Conservation (phyloP, 1,140 invertebrate genomes). For the Drosophila kikkawai region DNA sequence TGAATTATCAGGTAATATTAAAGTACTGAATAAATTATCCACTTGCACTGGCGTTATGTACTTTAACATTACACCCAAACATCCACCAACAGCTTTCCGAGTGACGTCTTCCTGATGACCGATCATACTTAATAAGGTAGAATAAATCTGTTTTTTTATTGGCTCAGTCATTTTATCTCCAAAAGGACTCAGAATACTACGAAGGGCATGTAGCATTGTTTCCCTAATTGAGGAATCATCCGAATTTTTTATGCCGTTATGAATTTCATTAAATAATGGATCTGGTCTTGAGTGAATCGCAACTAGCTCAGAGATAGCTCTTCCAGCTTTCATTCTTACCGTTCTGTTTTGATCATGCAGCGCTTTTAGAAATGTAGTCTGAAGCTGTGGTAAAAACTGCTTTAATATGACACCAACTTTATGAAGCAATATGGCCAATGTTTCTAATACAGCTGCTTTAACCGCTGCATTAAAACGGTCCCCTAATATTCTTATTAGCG, state of each 20-base stretch:
- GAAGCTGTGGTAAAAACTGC: slow-evolving; percentile 98
- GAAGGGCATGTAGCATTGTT: slow-evolving; percentile 95
- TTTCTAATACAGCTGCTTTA: slow-evolving; percentile 98
- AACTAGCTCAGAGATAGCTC: slow-evolving; percentile 94
- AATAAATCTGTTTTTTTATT: slow-evolving; percentile 91
- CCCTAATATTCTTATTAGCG: slow-evolving; percentile 98
- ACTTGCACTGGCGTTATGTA: slow-evolving; percentile 92
- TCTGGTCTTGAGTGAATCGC: slow-evolving; percentile 95
- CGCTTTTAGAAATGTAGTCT: slow-evolving; percentile 98
- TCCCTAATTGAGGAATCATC: slow-evolving; percentile 95
- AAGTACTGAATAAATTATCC: slow-evolving; percentile 90
- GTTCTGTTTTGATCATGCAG: slow-evolving; percentile 94
- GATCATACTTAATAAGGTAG: slow-evolving; percentile 89
- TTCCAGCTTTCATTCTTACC: slow-evolving; percentile 95
- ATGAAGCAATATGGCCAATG: slow-evolving; percentile 94
- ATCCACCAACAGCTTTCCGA: slow-evolving; percentile 92
- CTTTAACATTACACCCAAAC: slow-evolving; percentile 93
- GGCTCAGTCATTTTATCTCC: slow-evolving; percentile 95
- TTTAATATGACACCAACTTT: slow-evolving; percentile 97
- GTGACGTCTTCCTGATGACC: slow-evolving; percentile 92
- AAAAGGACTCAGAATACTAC: slow-evolving; percentile 92
- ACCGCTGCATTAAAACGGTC: slow-evolving; percentile 97
- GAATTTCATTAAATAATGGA: slow-evolving; percentile 95
- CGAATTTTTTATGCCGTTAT: slow-evolving; percentile 92
- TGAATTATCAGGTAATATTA: slow-evolving; percentile 90